Evolutionary conservation across 2,888 invertebrate genomes (phyloP), one percentile per base, ranked within the genome.

Genomic region (Xestoiulus laeticollis): DNA sequence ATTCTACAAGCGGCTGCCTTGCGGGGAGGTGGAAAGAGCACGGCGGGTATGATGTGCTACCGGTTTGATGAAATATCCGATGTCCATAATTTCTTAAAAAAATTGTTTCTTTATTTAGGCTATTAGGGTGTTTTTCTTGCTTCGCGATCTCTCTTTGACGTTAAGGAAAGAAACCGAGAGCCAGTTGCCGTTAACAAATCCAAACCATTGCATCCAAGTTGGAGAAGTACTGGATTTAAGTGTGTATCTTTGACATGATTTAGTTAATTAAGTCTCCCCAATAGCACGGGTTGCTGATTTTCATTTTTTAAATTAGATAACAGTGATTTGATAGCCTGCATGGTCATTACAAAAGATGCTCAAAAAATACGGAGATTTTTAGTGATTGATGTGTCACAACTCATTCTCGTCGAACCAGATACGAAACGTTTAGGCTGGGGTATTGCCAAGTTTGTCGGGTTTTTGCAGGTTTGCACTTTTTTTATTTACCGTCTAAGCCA

Each of bases 401-500:
- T 99, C 90, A 98, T 99, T 89, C 93, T 99, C 19, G 99, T 99
- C 0, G 99, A 99, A 91, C 99, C 99, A 0, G 99, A 99, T 91
- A 95, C 96, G 83, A 96, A 96, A 91, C 94, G 96, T 88, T 93
- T 99, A 33, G 99, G 99, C 0, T 99, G 98, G 98, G 99, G 99
- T 22, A 96, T 99, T 3, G 98, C 98, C 0, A 97, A 98, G 92
- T 95, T 99, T 90, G 98, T 98, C 0, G 99, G 99, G 32, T 97
- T 97, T 91, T 93, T 99, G 82, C 94, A 94, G 92, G 94, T 93
- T 89, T 22, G 44, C 22, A 38, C 30, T 19, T 10, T 78, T 38
- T 38, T 33, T 32, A 89, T 87, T 32, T 59, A 19, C 84, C 16
- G 33, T 16, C 33, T n/a, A 30, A 88, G n/a, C 19, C 14, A 16